These are phyloP conservation scores for Motacilla alba DNA, from an alignment of 2,113 vertebrate genomes.

Conservation along the genomic window DNA sequence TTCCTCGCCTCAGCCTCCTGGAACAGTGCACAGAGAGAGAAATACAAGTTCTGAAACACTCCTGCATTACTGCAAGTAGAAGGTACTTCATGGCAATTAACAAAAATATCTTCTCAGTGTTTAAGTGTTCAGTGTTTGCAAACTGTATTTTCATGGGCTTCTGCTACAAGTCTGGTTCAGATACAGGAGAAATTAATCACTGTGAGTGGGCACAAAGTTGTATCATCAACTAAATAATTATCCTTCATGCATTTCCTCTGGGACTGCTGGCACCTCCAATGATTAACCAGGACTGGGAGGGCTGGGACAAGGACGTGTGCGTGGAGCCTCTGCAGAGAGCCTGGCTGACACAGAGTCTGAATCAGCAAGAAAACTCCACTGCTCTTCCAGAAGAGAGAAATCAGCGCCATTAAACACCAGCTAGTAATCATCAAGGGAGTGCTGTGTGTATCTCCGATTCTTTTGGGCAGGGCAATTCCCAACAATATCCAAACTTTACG, in stretches of 20 bases:
- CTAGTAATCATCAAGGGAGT: background rate
- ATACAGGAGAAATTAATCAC: background rate
- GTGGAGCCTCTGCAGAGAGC: background rate
- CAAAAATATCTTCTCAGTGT: background rate
- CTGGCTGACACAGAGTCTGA: background rate
- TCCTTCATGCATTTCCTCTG: background rate
- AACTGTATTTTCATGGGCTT: background rate
- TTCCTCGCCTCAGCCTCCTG: background rate
- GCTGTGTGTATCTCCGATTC: background rate
- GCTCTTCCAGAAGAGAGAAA: background rate
- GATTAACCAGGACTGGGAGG: constrained; percentile 16
- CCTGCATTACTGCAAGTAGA: background rate
- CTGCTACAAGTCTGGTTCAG: background rate
- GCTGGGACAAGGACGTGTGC: background rate
- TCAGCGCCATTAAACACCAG: background rate
- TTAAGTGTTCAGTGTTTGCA: background rate
- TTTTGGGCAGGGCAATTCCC: background rate
- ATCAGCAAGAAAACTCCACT: background rate
- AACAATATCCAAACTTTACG: background rate
- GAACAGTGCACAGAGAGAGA: background rate
- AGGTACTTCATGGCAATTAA: background rate
- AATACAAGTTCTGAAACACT: background rate
- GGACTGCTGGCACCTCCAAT: background rate
- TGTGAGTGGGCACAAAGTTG: background rate
- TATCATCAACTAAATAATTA: background rate